phyloP scores from a whole-genome alignment of 2,888 invertebrate species.

The Horisme vitalbata region DNA sequence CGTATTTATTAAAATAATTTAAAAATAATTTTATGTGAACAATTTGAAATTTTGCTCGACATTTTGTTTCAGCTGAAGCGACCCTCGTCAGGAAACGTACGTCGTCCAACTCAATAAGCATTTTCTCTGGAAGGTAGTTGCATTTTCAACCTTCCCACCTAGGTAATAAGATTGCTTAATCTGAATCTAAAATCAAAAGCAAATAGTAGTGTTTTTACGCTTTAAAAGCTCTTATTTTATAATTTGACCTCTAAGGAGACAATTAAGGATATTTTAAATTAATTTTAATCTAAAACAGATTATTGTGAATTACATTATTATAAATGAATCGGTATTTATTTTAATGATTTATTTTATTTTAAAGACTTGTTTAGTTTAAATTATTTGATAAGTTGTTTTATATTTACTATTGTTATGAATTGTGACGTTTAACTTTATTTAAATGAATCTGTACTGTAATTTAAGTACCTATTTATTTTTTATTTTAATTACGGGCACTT shows the following conservation, averaged over 20 bases:
- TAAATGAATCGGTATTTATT: conserved; percentile 40
- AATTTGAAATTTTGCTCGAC: conserved; percentile 8
- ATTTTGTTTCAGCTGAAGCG: conserved; percentile 85
- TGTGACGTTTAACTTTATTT: conserved; percentile 5
- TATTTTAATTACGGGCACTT: too few relatives aligned
- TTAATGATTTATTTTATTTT: conserved; percentile 32
- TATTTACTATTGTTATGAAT: conserved; percentile 46
- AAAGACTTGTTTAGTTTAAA: conserved; percentile 25
- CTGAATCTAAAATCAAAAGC: conserved; percentile 7
- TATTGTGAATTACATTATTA: conserved; percentile 15
- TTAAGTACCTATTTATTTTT: conserved; percentile 8
- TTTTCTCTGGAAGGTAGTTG: conserved; percentile 89
- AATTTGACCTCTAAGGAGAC: conserved; percentile 16
- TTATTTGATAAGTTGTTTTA: conserved; percentile 22
- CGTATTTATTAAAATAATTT: too few relatives aligned
- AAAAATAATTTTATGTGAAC: not conserved
- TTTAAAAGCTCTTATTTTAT: conserved; percentile 29
- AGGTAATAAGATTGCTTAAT: conserved; percentile 23
- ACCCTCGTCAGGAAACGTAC: conserved; percentile 88
- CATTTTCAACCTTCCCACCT: conserved; percentile 32
- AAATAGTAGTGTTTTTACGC: conserved; percentile 13
- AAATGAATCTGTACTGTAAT: conserved; percentile 4
- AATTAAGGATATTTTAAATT: conserved; percentile 25
- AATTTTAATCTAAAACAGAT: conserved; percentile 15
- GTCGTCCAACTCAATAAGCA: conserved; percentile 88